Base-by-base conservation (phyloP, 2,797 vertebrate species). In the Falco columbarius region DNA sequence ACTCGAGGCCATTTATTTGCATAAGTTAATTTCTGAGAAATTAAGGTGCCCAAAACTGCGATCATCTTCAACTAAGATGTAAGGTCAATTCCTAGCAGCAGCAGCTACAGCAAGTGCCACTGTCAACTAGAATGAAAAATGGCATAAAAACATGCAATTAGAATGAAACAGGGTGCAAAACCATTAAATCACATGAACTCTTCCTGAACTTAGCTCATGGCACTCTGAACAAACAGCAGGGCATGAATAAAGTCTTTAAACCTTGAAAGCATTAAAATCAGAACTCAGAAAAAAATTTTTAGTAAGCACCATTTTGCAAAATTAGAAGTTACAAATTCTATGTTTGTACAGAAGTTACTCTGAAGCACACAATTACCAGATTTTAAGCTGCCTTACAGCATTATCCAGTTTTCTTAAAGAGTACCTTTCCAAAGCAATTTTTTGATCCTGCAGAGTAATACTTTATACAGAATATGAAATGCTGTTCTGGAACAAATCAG, bases 11-110 rank as follows among this genome's bases (percentile, higher is more conserved):
- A 68, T 56, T 89, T 90, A 16, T 80, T 93, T 92, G 73, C 24
- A 2, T 65, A 95, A 92, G 15, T 94, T 92, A 79, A 73, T 56
- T 63, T 90, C 51, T 80, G 30, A 92, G 42, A 91, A 85, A 80
- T 61, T 67, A 85, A 81, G 81, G 29, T 1, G 36, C 26, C 65
- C 62, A 54, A 63, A 94, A 86, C 24, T 65, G 46, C 36, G 21
- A 42, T 93, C 54, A 81, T 23, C 42, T 47, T 89, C 63, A 89
- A 42, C 56, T 74, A 81, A 46, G 68, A 90, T 29, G 40, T 27
- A 77, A 92, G 47, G 19, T 40, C 12, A 92, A 42, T 27, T 74
- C 54, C 46, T 34, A 82, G 21, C 49, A 89, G 70, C 61, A 77
- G 67, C 52, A 80, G 36, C 68, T 87, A 86, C 54, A 91, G 0